Conservation (phyloP, 2,113 vertebrate genomes). For the human (Homo sapiens) region DNA sequence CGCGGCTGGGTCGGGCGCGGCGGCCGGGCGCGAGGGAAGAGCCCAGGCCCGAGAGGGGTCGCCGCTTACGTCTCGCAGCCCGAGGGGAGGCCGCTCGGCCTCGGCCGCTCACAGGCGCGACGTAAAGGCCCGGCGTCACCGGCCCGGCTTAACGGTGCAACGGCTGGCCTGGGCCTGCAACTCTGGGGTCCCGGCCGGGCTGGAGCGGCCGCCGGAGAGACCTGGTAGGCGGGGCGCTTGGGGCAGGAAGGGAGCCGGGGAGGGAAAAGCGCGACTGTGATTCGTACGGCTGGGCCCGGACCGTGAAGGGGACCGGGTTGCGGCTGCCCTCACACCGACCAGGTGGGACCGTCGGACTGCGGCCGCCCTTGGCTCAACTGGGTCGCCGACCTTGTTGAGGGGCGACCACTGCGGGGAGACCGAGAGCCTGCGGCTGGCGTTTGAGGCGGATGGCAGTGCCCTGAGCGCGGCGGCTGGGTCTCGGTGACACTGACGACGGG, state of each 20-base stretch:
- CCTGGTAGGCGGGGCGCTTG: constrained; percentile 9
- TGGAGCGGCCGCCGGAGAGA: background rate
- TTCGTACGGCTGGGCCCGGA: background rate
- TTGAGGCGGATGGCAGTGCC: background rate
- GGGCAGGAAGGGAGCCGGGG: background rate
- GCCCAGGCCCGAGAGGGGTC: background rate
- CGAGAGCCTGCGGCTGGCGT: accelerated
- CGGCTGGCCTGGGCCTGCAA: background rate
- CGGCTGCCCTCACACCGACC: background rate
- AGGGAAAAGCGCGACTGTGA: background rate
- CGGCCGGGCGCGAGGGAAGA: background rate
- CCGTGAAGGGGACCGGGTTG: too few species aligned
- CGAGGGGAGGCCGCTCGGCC: constrained; percentile 11
- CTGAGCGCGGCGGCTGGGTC: background rate
- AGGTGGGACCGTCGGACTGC: background rate
- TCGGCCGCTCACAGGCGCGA: constrained; percentile 34
- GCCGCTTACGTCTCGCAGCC: background rate
- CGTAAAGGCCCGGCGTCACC: constrained; percentile 38
- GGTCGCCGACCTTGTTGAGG: background rate
- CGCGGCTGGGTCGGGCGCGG: too few species aligned
- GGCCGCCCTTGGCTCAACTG: background rate
- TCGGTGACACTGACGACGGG: accelerated
- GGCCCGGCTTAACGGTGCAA: background rate
- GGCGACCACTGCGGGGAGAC: too few species aligned
- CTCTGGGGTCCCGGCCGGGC: background rate